Evolutionary conservation across 2,797 vertebrate species (phyloP).

Genomic region (Sebastes reedi): DNA sequence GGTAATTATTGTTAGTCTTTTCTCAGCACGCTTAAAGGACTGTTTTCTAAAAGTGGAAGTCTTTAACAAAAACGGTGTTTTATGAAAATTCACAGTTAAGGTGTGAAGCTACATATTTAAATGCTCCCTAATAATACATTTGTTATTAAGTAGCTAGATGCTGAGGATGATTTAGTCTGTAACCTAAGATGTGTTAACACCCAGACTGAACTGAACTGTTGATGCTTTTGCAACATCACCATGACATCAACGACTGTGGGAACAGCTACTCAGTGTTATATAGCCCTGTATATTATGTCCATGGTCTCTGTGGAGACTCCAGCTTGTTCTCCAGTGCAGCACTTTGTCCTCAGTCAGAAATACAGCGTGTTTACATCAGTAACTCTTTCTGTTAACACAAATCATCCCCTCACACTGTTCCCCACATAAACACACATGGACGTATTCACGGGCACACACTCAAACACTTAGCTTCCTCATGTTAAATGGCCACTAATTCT

Average conservation of each 20-base stretch:
- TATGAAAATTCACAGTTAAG: slow-evolving; percentile 13
- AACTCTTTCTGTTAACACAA: slow-evolving; percentile 24
- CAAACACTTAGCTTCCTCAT: slow-evolving; percentile 62
- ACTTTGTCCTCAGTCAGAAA: slow-evolving; percentile 12
- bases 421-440: slow-evolving; percentile 35
- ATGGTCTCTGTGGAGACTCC: not conserved
- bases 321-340: not conserved
- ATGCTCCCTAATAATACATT: slow-evolving; percentile 18
- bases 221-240: not conserved
- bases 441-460: slow-evolving; percentile 43
- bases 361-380: slow-evolving; percentile 19
- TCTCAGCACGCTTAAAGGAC: not conserved
- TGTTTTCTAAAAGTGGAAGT: slow-evolving; percentile 1
- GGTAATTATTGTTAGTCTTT: not conserved
- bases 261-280: not conserved
- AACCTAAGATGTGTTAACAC: slow-evolving; percentile 1
- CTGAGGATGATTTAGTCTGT: not conserved
- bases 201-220: not conserved
- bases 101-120: slow-evolving; percentile 24
- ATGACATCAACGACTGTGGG: not conserved
- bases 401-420: slow-evolving; percentile 15
- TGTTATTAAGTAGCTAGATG: slow-evolving; percentile 2
- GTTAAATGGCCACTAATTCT: slow-evolving; percentile 77
- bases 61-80: not conserved
- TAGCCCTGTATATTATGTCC: not conserved